A percentile compares a stretch with the other conserved stretches of the same genome.
phyloP scores from a whole-genome alignment of 2,888 invertebrate species.

The Elysia crispata region DNA sequence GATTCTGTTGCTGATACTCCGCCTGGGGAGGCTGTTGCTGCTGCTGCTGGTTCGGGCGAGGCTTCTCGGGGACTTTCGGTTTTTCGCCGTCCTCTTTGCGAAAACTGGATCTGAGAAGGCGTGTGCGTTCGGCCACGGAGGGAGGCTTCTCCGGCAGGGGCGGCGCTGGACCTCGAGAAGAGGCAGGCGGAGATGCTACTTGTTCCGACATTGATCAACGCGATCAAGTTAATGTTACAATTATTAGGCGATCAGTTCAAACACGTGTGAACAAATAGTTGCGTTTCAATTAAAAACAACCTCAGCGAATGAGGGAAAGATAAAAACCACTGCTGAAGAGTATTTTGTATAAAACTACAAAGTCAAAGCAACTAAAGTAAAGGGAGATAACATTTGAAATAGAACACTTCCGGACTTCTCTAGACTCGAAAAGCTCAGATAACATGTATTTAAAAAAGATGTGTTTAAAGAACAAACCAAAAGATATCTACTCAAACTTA shows the following conservation, averaged over 20 bases:
- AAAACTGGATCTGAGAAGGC: slow-evolving; percentile 68
- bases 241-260: no score
- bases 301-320: neutral
- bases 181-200: slow-evolving; percentile 10
- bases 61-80: slow-evolving; percentile 57
- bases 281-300: neutral
- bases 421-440: no score
- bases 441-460: no score
- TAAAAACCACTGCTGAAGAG: no score
- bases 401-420: no score
- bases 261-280: neutral
- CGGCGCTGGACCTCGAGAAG: slow-evolving; percentile 63
- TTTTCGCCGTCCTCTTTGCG: slow-evolving; percentile 66
- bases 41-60: neutral
- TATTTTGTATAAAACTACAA: no score
- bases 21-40: slow-evolving; percentile 47
- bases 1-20: slow-evolving; percentile 37
- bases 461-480: no score
- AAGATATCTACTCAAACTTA: no score
- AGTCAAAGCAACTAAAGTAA: no score
- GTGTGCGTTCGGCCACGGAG: slow-evolving; percentile 69
- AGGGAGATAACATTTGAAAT: no score
- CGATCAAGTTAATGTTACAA: neutral
- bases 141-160: slow-evolving; percentile 72
- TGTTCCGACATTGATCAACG: slow-evolving; percentile 40